phyloP scores from a whole-genome alignment of 2,888 invertebrate species.

The Mystacides longicornis region DNA sequence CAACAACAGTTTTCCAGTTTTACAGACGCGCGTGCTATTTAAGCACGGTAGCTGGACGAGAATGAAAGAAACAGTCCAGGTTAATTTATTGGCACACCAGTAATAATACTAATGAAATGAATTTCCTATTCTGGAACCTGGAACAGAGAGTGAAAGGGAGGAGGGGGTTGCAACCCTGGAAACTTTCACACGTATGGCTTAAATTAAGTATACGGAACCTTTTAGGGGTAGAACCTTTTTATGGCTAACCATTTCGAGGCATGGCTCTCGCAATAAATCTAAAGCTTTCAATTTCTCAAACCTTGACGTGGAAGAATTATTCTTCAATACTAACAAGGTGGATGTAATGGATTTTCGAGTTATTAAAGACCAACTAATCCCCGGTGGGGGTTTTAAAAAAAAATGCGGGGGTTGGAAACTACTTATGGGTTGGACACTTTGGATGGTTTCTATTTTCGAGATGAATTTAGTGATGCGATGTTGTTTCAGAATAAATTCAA shows the following conservation, averaged over 20 bases:
- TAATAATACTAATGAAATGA: constrained; percentile 12
- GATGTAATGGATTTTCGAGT: neutral
- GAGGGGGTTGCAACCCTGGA: neutral
- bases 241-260: constrained; percentile 8
- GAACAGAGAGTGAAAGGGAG: neutral
- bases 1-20: neutral
- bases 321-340: neutral
- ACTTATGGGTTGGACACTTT: no score
- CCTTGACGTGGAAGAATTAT: constrained; percentile 14
- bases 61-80: constrained; percentile 3
- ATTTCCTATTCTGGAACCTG: neutral
- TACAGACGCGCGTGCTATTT: neutral
- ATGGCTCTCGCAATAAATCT: constrained; percentile 16
- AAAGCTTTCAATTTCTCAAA: constrained; percentile 17
- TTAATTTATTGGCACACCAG: neutral
- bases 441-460: no score
- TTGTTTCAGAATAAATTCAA: no score
- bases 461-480: no score
- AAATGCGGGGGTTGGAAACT: no score
- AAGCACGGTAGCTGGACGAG: neutral
- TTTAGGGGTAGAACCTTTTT: constrained; percentile 15
- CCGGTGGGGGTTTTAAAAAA: neutral
- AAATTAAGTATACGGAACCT: constrained; percentile 18
- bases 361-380: neutral
- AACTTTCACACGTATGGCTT: constrained; percentile 12